Evolutionary conservation across 2,113 vertebrate genomes (phyloP), one percentile per base, ranked within the genome.

Genomic region (Alligator mississippiensis): DNA sequence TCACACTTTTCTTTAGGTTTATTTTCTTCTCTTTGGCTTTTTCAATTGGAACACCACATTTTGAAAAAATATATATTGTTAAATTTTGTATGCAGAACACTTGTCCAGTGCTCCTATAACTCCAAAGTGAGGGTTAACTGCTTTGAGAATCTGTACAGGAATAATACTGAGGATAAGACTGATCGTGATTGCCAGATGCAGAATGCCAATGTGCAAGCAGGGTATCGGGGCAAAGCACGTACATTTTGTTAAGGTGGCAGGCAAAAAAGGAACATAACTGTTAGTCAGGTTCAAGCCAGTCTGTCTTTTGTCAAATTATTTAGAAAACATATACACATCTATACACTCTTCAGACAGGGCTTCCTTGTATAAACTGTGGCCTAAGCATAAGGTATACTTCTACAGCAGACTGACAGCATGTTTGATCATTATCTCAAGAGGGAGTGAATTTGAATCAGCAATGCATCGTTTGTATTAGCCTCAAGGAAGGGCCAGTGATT

Each of bases 361-460:
- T 18, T 85, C 82, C 38, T 81, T 88, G 87, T 74, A 72, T 38
- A 66, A 28, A 87, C 54, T 2, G 1, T 17, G 14, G 54, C 77
- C 55, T 68, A 77, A 90, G 27, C 54, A 85, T 9, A 58, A 78
- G 92, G 57, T 74, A 86, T 63, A 64, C 58, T 55, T 70, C 54
- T 54, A 79, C 63, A 38, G 72, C 57, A 75, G 19, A 21, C 19
- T 19, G 38, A 38, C n/a, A 72, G 13, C 4, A 11, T 72, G 19
- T n/a, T 72, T 47, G 15, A 34, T 38, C 47, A 62, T 18, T 57
- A 88, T 64, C 22, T 30, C 30, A 27, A 34, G 76, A 81, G 34
- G n/a, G 79, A 92, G 59, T 54, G 14, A n/a, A 77, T 94, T 77
- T 81, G 70, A 95, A 86, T 55, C 59, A 83, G 87, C 30, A 89